Evolutionary conservation across 2,888 invertebrate genomes (phyloP).

Genomic region (Ceratothoa steindachneri): DNA sequence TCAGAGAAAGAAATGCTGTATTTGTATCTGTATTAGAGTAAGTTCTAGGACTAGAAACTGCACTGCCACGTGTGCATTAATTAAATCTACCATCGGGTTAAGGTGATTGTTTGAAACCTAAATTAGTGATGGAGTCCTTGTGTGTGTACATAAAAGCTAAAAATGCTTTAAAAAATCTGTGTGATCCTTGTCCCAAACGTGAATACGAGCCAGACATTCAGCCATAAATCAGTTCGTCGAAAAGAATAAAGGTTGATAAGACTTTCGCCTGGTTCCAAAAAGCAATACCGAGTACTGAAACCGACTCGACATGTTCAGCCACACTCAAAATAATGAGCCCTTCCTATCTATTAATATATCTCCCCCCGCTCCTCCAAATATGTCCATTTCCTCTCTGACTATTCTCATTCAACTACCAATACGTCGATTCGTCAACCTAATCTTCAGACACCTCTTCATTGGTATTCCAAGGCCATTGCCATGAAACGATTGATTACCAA

Average conservation of each 20-base stretch:
- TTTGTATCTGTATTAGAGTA: background rate
- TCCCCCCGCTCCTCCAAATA: too few species aligned
- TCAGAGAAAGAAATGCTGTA: background rate
- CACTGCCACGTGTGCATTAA: constrained; percentile 4
- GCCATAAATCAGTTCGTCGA: too few species aligned
- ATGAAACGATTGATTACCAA: background rate
- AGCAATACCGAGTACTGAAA: background rate
- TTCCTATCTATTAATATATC: too few species aligned
- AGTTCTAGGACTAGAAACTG: constrained; percentile 1
- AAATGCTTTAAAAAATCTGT: background rate
- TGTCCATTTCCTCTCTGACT: too few species aligned
- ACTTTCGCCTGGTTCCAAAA: background rate
- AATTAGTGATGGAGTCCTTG: constrained; percentile 58
- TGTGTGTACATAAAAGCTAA: background rate
- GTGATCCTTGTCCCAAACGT: background rate
- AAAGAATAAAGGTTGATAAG: too few species aligned
- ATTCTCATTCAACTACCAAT: too few species aligned
- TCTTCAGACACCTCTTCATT: background rate
- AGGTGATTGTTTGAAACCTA: background rate
- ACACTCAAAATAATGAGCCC: background rate
- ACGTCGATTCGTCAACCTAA: too few species aligned
- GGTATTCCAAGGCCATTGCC: background rate
- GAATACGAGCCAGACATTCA: background rate
- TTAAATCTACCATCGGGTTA: background rate
- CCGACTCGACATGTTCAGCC: background rate